Evolutionary conservation across 2,113 vertebrate species (phyloP).

Genomic region (Puma concolor): DNA sequence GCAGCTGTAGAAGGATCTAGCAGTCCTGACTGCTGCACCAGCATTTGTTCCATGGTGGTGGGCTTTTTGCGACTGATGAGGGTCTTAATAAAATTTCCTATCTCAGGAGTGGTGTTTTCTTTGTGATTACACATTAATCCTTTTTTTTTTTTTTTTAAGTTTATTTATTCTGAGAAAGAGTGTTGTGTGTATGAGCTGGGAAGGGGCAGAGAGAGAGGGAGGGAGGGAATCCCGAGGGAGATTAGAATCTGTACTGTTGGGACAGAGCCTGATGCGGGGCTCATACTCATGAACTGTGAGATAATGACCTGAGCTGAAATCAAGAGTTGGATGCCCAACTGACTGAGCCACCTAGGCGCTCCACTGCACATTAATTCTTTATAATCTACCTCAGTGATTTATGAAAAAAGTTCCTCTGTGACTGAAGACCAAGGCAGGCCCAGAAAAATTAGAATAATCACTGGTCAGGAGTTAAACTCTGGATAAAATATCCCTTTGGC

Average conservation of each 20-base stretch:
- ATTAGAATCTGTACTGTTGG: too few species aligned
- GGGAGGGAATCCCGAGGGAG: too few species aligned
- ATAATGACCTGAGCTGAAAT: too few species aligned
- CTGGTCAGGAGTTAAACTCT: not conserved
- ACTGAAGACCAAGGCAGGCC: not conserved
- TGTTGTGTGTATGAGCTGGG: too few species aligned
- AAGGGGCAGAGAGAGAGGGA: too few species aligned
- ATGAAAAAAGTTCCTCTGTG: not conserved
- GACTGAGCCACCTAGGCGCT: too few species aligned
- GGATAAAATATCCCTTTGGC: not conserved
- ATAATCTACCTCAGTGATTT: not conserved
- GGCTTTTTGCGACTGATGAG: not conserved
- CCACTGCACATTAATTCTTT: not conserved
- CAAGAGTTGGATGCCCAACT: too few species aligned
- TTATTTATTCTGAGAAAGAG: too few species aligned
- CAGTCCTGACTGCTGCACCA: too few species aligned
- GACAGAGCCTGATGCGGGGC: too few species aligned
- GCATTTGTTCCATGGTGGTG: rapidly evolving
- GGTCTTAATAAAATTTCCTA: not conserved
- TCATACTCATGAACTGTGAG: too few species aligned
- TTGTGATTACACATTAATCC: not conserved
- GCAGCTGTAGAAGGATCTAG: not conserved
- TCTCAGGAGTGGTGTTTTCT: not conserved
- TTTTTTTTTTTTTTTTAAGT: not conserved
- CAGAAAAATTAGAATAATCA: not conserved